These are phyloP conservation scores for Donacobius atricapilla DNA, from an alignment of 2,113 vertebrate species.

Conservation along the genomic window DNA sequence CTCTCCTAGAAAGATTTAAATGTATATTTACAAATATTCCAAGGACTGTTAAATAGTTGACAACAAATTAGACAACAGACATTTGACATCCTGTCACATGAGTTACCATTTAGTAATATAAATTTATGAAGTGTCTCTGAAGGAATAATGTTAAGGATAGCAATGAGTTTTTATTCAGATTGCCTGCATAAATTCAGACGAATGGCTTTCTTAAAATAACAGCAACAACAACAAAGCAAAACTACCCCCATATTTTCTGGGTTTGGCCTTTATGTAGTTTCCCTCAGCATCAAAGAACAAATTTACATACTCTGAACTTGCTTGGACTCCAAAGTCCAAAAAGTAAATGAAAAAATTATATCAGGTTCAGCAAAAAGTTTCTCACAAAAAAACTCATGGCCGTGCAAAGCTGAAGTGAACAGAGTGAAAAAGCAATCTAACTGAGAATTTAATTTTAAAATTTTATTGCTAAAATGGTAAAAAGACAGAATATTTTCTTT, in stretches of 20 bases:
- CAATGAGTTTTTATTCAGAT: background rate
- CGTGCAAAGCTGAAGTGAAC: background rate
- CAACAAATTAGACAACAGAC: background rate
- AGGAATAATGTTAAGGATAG: background rate
- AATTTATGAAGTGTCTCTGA: background rate
- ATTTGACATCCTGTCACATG: background rate
- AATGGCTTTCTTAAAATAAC: background rate
- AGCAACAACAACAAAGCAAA: background rate
- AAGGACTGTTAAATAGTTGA: background rate
- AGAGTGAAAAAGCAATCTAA: background rate
- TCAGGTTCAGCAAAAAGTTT: background rate
- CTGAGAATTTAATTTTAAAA: background rate
- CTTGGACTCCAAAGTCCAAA: background rate
- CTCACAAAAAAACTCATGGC: background rate
- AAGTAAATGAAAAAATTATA: background rate
- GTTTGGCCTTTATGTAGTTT: background rate
- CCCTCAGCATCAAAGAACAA: background rate
- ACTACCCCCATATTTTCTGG: background rate
- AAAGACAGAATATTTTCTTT: background rate
- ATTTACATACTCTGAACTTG: background rate
- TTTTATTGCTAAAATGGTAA: background rate
- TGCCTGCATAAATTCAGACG: background rate
- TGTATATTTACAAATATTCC: slow-evolving; percentile 23
- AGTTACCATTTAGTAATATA: background rate
- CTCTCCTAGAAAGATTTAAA: slow-evolving; percentile 15